Evolutionary conservation across 2,888 invertebrate species (phyloP), one percentile per base, ranked within the genome.

Genomic region (Aromia moschata): DNA sequence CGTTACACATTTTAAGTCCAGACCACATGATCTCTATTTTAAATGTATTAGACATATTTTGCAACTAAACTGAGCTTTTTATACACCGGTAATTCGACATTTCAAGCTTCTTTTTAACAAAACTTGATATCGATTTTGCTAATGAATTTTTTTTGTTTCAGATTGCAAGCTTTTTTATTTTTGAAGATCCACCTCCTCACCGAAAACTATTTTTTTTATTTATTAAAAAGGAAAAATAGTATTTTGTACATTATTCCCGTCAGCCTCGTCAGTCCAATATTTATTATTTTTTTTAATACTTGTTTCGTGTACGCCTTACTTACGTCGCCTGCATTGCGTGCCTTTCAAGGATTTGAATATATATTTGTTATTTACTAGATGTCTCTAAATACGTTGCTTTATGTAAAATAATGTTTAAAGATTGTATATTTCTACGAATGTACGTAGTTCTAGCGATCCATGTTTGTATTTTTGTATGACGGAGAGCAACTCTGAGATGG

Each of bases 391-490:
- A 20, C 4, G 47, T 18, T 17, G 47, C 47, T 37, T 47, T 36
- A 36, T 37, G 17, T 20, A 43, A 43, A 20, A 11, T 47, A 47
- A 36, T 12, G 17, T 36, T 17, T 5, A 47, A 46, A 7, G 12
- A 47, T 12, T 49, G 20, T 49, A 38, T 38, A 49, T 49, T 49
- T 49, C 20, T 38, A 10, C 11, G 11, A 16, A 18, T 38, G 25
- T 49, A n/a, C 15, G 15, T 38, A 30, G 47, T 20, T 25, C 10
- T 33, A 49, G 38, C 49, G 38, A 20, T 38, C 49, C n/a, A 38
- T 49, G 49, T 49, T 49, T 49, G 38, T 49, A 40, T 49, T 49
- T 49, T 49, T 49, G 37, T 49, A 49, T 17, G 37, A 38, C 20
- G 36, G 33, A 46, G 31, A 49, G 49, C 49, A 37, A 49, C 38